Conservation (phyloP, 1,140 invertebrate genomes). For the Cyrtorhinus lividipennis region DNA sequence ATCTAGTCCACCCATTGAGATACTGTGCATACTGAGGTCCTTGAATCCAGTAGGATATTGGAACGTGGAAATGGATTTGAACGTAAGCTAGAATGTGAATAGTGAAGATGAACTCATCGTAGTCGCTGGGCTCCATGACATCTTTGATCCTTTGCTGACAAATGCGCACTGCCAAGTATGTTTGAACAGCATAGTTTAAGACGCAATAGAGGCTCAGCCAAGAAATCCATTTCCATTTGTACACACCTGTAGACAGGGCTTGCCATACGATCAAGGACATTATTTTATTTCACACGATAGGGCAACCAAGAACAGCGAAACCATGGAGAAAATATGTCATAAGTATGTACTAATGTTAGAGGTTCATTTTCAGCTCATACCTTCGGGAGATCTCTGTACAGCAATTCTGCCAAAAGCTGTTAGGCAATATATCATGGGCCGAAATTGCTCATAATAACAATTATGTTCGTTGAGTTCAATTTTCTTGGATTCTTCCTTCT, state of each 20-base stretch:
- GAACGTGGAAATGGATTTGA: slow-evolving; percentile 16
- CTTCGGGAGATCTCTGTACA: background rate
- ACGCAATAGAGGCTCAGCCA: slow-evolving; percentile 3
- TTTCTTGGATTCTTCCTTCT: too few relatives aligned
- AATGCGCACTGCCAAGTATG: slow-evolving; percentile 11
- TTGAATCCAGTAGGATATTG: slow-evolving; percentile 12
- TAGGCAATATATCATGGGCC: background rate
- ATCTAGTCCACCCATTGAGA: slow-evolving; percentile 8
- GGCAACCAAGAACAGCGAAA: too few relatives aligned
- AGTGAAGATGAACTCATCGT: slow-evolving; percentile 16
- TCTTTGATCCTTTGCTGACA: slow-evolving; percentile 4
- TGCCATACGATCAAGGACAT: background rate
- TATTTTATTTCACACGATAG: too few relatives aligned
- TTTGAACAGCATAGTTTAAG: slow-evolving; percentile 12
- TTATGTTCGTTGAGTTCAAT: too few relatives aligned
- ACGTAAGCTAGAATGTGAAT: slow-evolving; percentile 15
- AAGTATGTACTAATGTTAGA: too few relatives aligned
- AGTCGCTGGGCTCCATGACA: slow-evolving; percentile 8
- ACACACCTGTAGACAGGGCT: slow-evolving; percentile 7
- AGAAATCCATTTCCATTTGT: slow-evolving; percentile 4
- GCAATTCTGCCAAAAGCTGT: background rate
- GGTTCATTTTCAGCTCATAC: too few relatives aligned
- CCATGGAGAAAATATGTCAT: background rate
- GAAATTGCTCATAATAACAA: background rate
- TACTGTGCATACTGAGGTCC: background rate